Conservation (phyloP, 2,888 invertebrate species). For the Apamea crenata region DNA sequence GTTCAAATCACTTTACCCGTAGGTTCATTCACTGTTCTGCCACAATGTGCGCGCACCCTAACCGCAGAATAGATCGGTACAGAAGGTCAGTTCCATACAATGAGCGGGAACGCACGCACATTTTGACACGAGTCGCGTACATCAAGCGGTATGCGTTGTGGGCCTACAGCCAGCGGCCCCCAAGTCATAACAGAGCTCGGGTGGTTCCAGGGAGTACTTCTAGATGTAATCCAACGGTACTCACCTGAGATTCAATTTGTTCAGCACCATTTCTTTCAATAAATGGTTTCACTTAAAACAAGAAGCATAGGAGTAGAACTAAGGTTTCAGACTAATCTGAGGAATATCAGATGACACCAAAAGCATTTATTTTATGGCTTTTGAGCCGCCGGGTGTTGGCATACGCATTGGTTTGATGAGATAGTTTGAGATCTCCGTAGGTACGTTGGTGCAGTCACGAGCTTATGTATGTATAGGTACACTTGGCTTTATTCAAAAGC, state of each 20-base stretch:
- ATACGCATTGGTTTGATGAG: background rate
- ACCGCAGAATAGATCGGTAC: background rate
- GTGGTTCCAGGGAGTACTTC: background rate
- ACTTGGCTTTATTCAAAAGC: no score
- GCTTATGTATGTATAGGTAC: no score
- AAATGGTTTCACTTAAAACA: background rate
- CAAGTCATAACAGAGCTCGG: background rate
- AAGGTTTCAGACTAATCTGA: background rate
- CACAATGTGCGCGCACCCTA: constrained; percentile 35
- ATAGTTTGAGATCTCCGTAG: background rate
- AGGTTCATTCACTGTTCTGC: constrained; percentile 36
- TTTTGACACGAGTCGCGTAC: background rate
- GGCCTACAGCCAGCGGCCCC: background rate
- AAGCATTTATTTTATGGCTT: background rate
- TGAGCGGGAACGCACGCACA: background rate
- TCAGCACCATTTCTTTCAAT: background rate
- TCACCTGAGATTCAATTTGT: background rate
- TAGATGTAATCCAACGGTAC: background rate
- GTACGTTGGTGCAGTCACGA: no score
- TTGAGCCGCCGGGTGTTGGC: background rate
- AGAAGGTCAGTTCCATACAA: background rate
- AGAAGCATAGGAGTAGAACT: background rate
- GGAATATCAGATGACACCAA: background rate
- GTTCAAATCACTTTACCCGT: constrained; percentile 29
- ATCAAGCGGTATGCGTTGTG: background rate